Evolutionary conservation across 1,140 invertebrate species (phyloP), one percentile per base, ranked within the genome.

Genomic region (Hypsibius dujardini): DNA sequence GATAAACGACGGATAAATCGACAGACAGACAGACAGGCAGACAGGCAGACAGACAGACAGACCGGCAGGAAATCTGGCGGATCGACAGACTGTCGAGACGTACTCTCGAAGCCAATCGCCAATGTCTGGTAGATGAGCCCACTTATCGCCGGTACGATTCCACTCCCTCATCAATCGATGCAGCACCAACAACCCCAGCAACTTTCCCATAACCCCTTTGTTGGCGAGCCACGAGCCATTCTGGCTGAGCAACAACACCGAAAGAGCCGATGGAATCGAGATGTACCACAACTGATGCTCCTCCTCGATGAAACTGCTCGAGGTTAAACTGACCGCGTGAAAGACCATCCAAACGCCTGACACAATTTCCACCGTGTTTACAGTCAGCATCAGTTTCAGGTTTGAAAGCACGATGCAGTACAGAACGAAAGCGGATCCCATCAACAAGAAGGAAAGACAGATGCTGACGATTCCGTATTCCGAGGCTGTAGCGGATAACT

Each of bases 281-380:
- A 87, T 93, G 78, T 94, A 94, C 87, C 90, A 92, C 1, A 86
- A 88, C 79, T 91, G 89, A 79, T 96, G 92, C 79, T 97, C 93
- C 77, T 93, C 90, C 81, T 97, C 93, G 40, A 96, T 87, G 75
- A 90, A 93, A 75, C 86, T 87, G 77, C 88, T 93, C 0, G 77
- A 81, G 71, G 79, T 75, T 45, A 82, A 74, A 72, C 78, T 81
- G 15, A 81, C 2, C 14, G 76, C 75, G 74, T 82, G 80, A 2
- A 78, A 59, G 1, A 78, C 47, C 47, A 40, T 47, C 50, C n/a
- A n/a, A n/a, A n/a, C n/a, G n/a, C n/a, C n/a, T n/a, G n/a, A n/a
- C n/a, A n/a, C n/a, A n/a, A n/a, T n/a, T 28, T 28, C 28, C 28
- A 28, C 28, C 28, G 28, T 28, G 28, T 28, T 28, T 28, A 28